These are phyloP conservation scores for Scelioninae gen. 1 DNA, from an alignment of 2,888 invertebrate species.

Conservation along the genomic window DNA sequence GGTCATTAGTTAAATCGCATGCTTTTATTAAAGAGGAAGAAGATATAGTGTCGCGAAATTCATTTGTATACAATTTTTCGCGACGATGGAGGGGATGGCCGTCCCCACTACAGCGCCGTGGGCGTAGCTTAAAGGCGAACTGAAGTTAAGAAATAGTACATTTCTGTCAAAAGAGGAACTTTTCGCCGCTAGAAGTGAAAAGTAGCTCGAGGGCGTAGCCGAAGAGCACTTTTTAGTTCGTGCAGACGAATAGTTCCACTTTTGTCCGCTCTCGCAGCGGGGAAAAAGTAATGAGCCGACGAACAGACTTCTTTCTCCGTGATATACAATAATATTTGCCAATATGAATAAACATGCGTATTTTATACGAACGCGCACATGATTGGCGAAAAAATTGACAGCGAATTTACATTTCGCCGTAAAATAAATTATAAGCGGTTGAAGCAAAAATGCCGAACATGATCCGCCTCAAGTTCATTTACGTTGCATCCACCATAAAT, in stretches of 20 bases:
- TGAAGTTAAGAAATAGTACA: background rate
- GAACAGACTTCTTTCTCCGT: too few relatives aligned
- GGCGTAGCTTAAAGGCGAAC: too few relatives aligned
- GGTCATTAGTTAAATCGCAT: conserved; percentile 25
- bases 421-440: conserved; percentile 30
- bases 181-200: too few relatives aligned
- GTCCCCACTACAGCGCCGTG: too few relatives aligned
- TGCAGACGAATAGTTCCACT: too few relatives aligned
- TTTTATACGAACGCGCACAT: too few relatives aligned
- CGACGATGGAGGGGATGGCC: too few relatives aligned
- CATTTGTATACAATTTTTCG: conserved; percentile 5
- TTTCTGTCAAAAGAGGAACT: too few relatives aligned
- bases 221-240: too few relatives aligned
- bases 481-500: conserved; percentile 48
- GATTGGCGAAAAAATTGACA: conserved; percentile 1
- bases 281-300: too few relatives aligned
- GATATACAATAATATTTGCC: conserved; percentile 5
- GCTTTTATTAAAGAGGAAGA: conserved; percentile 18
- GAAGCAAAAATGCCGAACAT: conserved; percentile 32
- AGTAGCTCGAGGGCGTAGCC: too few relatives aligned
- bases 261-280: too few relatives aligned
- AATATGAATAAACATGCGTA: conserved; percentile 6
- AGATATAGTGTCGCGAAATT: conserved; percentile 5
- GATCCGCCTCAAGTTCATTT: conserved; percentile 52
- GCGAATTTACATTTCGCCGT: conserved; percentile 14